These are phyloP conservation scores for Ceratotherium simum DNA, from an alignment of 2,113 vertebrate species.

Conservation along the genomic window DNA sequence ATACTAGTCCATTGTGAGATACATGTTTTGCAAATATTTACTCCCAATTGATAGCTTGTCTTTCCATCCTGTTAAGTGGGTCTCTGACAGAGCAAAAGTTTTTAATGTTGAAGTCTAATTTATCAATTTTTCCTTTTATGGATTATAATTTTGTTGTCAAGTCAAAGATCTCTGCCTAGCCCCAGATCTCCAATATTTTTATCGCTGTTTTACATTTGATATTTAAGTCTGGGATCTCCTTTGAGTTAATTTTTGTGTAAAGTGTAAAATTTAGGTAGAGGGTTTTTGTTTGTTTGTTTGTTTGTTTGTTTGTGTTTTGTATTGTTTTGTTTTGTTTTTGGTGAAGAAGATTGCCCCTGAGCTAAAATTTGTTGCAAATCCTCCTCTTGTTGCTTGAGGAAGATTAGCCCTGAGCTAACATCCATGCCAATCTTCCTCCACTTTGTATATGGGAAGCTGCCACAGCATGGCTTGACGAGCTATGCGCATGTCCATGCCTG, in stretches of 20 bases:
- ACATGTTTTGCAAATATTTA: background rate
- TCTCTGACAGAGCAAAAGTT: background rate
- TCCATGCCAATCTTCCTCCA: too few species aligned
- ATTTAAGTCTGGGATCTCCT: background rate
- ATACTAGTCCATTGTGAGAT: background rate
- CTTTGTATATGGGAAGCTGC: too few species aligned
- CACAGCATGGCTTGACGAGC: too few species aligned
- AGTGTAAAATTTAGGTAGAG: too few species aligned
- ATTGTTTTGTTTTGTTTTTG: too few species aligned
- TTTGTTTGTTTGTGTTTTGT: background rate
- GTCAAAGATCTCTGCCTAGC: background rate
- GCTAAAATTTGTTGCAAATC: too few species aligned
- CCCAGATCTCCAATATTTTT: background rate
- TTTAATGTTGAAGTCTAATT: background rate
- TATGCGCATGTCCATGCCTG: too few species aligned
- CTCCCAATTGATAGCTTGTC: background rate
- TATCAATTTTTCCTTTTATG: background rate
- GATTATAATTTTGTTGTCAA: background rate
- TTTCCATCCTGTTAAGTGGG: background rate
- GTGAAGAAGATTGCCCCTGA: too few species aligned
- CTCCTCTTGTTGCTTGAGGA: too few species aligned
- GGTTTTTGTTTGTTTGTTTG: background rate
- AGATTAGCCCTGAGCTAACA: too few species aligned
- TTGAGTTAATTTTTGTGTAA: background rate
- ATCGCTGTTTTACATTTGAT: background rate